Base-by-base conservation (phyloP, 2,888 invertebrate species). In the Emmelina monodactyla region DNA sequence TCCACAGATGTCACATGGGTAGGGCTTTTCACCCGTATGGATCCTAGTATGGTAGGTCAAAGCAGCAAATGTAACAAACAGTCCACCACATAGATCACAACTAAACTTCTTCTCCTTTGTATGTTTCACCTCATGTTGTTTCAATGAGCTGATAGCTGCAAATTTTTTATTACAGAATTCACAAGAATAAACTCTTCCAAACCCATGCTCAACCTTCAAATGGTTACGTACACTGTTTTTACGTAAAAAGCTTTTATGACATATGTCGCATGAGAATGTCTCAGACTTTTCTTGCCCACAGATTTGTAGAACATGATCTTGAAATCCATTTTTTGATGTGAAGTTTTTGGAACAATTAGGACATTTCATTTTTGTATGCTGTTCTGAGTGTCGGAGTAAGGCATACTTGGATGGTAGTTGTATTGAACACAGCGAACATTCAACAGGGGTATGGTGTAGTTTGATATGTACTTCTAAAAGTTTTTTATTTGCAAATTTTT, bases 11-110 rank as follows among this genome's bases (percentile, higher is more conserved):
- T 73, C 68, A 47, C 76, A 78, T 3, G 62, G 56, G 32, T 60
- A 76, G 0, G 76, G 76, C 22, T 50, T 53, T 35, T 78, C 76
- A 0, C 76, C 76, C 0, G 76, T 76, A 38, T 78, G 76, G 1
- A 71, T 46, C n/a, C 76, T 50, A 1, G 50, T 59, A 37, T 78
- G 76, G 32, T 70, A 68, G 1, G 62, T 47, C 16, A 76, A 49
- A 1, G 76, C 72, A 2, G 68, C 62, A 32, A 52, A 53, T 0
- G 72, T 64, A 0, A 76, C 73, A 49, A 75, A 78, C 34, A 58
- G 63, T 0, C 62, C 62, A 2, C 65, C 65, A 43, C 76, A 78
- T 10, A 58, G 51, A 1, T 55, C 55, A 50, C 76, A 78, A 10
- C 55, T 51, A 28, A 64, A 75, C 16, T 73, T 73, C 13, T 53